A percentile compares a stretch with the other conserved stretches of the same genome.
Conservation (phyloP, 2,888 invertebrate genomes). For the Dioctria linearis region DNA sequence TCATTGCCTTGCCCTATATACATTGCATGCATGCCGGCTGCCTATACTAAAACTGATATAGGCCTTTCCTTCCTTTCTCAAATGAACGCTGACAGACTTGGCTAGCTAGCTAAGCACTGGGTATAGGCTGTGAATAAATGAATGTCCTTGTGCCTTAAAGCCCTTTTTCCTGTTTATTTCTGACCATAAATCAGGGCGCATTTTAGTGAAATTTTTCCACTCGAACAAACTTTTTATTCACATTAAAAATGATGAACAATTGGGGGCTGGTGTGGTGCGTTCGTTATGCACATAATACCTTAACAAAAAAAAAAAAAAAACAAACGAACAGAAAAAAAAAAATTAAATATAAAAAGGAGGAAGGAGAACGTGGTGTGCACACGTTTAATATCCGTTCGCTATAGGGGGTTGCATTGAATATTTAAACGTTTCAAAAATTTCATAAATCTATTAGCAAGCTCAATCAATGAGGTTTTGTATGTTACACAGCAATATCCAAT, state of each 20-base stretch:
- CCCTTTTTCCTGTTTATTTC: slow-evolving; percentile 9
- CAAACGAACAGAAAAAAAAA: too few species aligned
- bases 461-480: not conserved
- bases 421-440: slow-evolving; percentile 9
- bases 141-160: not conserved
- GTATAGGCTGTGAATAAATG: too few species aligned
- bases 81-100: too few species aligned
- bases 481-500: too few species aligned
- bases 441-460: not conserved
- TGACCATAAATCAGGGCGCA: slow-evolving; percentile 32
- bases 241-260: slow-evolving; percentile 2
- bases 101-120: too few species aligned
- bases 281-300: not conserved
- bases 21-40: too few species aligned
- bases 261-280: not conserved
- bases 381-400: slow-evolving; percentile 10
- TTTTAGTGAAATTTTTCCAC: slow-evolving; percentile 42
- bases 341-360: too few species aligned
- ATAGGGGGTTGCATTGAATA: slow-evolving; percentile 5
- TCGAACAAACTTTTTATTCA: slow-evolving; percentile 32
- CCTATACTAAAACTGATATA: not conserved
- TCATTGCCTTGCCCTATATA: not conserved
- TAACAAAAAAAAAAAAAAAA: not conserved
- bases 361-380: not conserved
- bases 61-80: not conserved